These are phyloP conservation scores for Tetanocera ferruginea DNA, from an alignment of 2,888 invertebrate genomes.

Conservation along the genomic window DNA sequence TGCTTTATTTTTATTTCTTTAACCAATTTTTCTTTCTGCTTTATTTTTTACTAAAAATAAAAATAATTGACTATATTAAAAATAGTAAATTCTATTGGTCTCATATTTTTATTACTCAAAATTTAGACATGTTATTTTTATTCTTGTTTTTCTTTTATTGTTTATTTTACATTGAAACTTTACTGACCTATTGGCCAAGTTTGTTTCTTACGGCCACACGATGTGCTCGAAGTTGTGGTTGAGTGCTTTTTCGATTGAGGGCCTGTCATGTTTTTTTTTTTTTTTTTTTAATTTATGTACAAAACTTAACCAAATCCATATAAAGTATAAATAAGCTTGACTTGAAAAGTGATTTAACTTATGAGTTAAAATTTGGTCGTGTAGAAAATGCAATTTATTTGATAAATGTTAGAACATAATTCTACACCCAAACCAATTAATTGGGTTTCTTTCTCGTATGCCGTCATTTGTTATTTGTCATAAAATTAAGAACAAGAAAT, in stretches of 20 bases:
- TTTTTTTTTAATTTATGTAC: not conserved
- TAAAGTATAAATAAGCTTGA: not conserved
- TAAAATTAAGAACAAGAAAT: too few species aligned
- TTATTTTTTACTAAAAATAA: not conserved
- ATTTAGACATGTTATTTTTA: not conserved
- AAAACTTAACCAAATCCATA: not conserved
- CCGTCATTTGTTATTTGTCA: too few species aligned
- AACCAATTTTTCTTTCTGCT: not conserved
- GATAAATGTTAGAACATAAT: too few species aligned
- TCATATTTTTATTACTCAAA: not conserved
- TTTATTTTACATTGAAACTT: not conserved
- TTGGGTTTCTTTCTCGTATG: too few species aligned
- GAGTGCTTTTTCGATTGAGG: too few species aligned
- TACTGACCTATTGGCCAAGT: not conserved
- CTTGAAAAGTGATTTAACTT: too few species aligned
- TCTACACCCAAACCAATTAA: too few species aligned
- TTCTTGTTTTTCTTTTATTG: not conserved
- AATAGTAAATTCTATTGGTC: not conserved
- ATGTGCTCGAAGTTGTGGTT: too few species aligned
- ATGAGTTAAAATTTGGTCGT: too few species aligned
- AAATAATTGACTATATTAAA: too few species aligned
- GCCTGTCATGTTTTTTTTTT: not conserved
- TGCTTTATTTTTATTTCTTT: not conserved
- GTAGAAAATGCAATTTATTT: too few species aligned
- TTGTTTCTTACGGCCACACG: not conserved